phyloP scores from a whole-genome alignment of 2,797 vertebrate genomes.

The Podargus strigoides region DNA sequence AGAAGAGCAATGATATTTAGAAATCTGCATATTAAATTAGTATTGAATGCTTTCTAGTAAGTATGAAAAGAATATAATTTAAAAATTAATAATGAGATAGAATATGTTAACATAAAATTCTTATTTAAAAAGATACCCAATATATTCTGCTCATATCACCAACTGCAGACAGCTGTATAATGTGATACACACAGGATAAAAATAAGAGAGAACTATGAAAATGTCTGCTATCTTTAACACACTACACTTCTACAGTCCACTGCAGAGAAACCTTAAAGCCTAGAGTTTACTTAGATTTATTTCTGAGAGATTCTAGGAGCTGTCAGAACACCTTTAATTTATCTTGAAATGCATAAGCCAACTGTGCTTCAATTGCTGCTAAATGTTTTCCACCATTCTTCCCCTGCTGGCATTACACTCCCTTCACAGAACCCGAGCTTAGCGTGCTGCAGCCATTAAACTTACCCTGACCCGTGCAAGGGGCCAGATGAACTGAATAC shows the following conservation, averaged over 20 bases:
- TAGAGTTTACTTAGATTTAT: not conserved
- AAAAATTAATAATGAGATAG: not conserved
- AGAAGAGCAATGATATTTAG: not conserved
- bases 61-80: not conserved
- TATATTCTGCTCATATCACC: not conserved
- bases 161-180: not conserved
- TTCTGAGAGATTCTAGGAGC: not conserved
- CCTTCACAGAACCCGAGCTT: not conserved
- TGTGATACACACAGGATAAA: not conserved
- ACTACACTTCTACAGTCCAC: not conserved
- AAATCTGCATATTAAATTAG: not conserved
- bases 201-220: not conserved
- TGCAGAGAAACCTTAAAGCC: not conserved
- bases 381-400: not conserved
- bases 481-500: not conserved
- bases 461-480: not conserved
- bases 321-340: not conserved
- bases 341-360: not conserved
- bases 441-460: not conserved
- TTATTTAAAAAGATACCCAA: not conserved
- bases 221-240: not conserved
- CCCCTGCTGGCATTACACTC: not conserved
- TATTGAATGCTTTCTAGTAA: not conserved
- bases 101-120: not conserved
- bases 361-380: not conserved